Base-by-base conservation (phyloP, 2,113 vertebrate species). In the Notarius lentiginosus region DNA sequence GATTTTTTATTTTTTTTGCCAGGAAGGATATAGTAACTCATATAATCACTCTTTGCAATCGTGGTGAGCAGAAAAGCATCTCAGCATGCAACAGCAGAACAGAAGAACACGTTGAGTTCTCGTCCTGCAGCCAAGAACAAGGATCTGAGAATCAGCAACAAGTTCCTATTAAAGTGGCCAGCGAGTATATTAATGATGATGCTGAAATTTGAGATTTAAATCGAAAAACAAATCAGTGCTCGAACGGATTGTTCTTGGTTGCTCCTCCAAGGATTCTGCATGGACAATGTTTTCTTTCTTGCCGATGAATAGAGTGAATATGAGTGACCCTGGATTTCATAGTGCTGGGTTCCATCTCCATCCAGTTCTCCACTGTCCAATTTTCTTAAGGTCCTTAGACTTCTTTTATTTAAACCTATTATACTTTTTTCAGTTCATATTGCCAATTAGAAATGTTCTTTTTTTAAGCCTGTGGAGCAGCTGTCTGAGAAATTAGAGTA, bases 231-330 rank as follows among this genome's bases (percentile, higher is more conserved):
- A 49, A 79, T 11, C 58, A n/a, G 18, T 11, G 34, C 83, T 27
- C 56, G 22, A 87, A 53, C 34, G 68, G 79, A 55, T 47, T 77
- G 68, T 79, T 82, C 60, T 79, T 86, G 34, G 77, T 24, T 58
- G 75, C 75, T 81, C 41, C 70, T 82, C 86, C 86, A 89, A 90
- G 88, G 86, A 80, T 84, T 72, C 18, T 30, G 55, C 65, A 86
- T 30, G 41, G 30, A 70, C 56, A 51, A 66, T 30, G 75, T 58
- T 66, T 86, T 56, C 30, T 58, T 68, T 77, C 24, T 63, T 56
- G 56, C 34, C 68, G 15, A n/a, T 91, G 87, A 91, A 89, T 79
- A 51, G 85, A 55, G 60, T 41, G 41, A 41, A 41, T 41, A 41
- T 41, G 55, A 30, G 68, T 30, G 85, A 91, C 90, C 90, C 82